phyloP scores from a whole-genome alignment of 2,113 vertebrate genomes.

The Lota lota region DNA sequence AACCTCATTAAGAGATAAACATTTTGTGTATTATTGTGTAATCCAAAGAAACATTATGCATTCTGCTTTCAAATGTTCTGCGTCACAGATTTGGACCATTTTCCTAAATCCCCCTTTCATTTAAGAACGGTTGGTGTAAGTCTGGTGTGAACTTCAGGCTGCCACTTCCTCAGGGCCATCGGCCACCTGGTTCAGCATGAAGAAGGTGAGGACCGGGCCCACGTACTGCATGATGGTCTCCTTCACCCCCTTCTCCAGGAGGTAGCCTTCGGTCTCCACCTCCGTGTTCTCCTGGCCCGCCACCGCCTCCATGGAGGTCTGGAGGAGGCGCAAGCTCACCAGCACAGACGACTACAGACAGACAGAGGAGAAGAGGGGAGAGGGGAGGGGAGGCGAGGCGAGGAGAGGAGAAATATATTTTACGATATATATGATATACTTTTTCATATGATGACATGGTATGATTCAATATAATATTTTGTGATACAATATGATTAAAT shows the following conservation, averaged over 20 bases:
- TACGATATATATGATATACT: no score
- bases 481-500: no score
- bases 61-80: no score
- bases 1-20: no score
- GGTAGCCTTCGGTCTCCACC: constrained; percentile 81
- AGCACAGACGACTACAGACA: constrained; percentile 70
- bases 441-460: no score
- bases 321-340: constrained; percentile 82
- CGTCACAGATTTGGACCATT: no score
- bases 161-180: constrained; percentile 36
- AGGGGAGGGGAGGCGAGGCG: neutral
- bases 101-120: no score
- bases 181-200: constrained; percentile 69
- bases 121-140: no score
- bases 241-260: constrained; percentile 78
- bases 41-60: no score
- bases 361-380: neutral
- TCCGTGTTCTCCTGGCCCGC: constrained; percentile 75
- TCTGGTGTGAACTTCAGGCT: neutral
- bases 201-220: constrained; percentile 56
- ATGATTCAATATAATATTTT: no score
- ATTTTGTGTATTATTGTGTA: no score
- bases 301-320: constrained; percentile 80
- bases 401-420: neutral
- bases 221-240: constrained; percentile 72